A percentile compares a stretch with the other conserved stretches of the same genome.
Conservation (phyloP, 2,888 invertebrate genomes). For the Macrophya annulata region DNA sequence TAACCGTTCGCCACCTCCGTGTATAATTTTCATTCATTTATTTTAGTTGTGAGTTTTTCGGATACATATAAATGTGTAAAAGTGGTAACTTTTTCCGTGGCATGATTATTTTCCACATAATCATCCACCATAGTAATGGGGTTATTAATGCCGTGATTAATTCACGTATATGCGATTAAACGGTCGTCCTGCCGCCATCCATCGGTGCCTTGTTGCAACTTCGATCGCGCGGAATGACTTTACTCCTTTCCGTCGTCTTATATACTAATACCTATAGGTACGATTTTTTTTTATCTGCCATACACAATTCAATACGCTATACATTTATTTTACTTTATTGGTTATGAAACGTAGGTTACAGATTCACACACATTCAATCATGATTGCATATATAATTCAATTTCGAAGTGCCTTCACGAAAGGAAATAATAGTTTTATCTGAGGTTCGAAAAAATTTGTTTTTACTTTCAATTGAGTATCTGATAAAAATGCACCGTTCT, state of each 20-base stretch:
- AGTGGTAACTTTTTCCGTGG: neutral
- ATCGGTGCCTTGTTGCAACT: constrained; percentile 5
- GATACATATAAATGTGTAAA: no score
- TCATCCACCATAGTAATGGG: neutral
- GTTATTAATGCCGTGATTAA: neutral
- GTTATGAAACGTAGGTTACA: neutral
- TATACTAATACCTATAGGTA: neutral
- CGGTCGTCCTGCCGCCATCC: neutral
- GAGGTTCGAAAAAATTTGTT: neutral
- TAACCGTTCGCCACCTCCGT: neutral
- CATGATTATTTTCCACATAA: neutral
- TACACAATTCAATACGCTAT: neutral
- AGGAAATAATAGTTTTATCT: neutral
- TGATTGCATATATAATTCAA: neutral
- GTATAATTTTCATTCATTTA: neutral
- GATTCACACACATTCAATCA: neutral
- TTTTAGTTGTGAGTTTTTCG: neutral
- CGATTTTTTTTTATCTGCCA: neutral
- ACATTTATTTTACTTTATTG: neutral
- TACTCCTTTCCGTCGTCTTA: neutral
- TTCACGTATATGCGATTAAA: neutral
- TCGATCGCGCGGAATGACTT: neutral
- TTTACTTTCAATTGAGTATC: neutral
- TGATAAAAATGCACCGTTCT: neutral
- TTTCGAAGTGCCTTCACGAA: neutral